phyloP scores from a whole-genome alignment of 1,140 invertebrate species.

The Hypsibius dujardini region DNA sequence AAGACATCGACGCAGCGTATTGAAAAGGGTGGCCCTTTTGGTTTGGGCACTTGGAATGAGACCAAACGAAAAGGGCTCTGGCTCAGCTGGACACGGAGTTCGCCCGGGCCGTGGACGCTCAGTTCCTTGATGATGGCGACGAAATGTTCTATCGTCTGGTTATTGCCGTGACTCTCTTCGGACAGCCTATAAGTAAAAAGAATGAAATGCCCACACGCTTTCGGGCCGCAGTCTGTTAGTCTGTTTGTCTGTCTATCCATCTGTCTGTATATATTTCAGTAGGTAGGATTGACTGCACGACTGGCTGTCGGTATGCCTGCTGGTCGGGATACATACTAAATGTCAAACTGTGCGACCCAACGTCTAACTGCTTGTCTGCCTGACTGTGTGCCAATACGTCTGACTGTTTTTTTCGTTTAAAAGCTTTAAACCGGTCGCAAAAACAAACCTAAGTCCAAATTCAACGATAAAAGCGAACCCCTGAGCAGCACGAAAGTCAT shows the following conservation, averaged over 20 bases:
- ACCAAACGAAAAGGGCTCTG: not conserved
- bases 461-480: conserved; percentile 86
- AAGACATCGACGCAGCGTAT: not conserved
- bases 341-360: too few relatives aligned
- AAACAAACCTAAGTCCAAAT: conserved; percentile 71
- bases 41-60: conserved; percentile 2
- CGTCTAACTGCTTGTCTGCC: too few relatives aligned
- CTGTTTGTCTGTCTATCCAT: too few relatives aligned
- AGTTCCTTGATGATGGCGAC: conserved; percentile 7
- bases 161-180: not conserved
- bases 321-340: too few relatives aligned
- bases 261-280: too few relatives aligned
- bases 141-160: conserved; percentile 1
- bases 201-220: too few relatives aligned
- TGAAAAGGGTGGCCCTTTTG: conserved; percentile 5
- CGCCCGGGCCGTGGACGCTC: not conserved
- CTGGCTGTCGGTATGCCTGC: too few relatives aligned
- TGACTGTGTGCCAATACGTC: too few relatives aligned
- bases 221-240: too few relatives aligned
- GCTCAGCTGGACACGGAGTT: not conserved
- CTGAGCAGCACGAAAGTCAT: conserved; percentile 82
- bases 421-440: not conserved
- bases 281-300: too few relatives aligned
- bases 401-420: too few relatives aligned
- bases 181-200: not conserved